phyloP scores from a whole-genome alignment of 1,140 invertebrate species.

The Pseudomyrmex flavicornis region DNA sequence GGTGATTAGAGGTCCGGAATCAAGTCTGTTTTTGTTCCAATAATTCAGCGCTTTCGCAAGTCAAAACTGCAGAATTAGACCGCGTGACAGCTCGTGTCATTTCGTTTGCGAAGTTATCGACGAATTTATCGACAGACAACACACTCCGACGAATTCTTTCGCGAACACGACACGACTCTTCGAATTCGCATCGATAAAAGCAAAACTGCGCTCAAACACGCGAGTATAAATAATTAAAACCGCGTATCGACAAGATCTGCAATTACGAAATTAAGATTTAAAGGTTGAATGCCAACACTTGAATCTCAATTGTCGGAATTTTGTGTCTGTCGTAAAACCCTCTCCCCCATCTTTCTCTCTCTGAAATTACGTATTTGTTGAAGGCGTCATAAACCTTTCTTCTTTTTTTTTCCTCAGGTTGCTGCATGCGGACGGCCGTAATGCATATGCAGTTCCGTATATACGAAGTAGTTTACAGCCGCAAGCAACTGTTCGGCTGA shows the following conservation, averaged over 20 bases:
- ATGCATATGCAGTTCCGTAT: constrained; percentile 13
- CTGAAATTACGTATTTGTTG: neutral
- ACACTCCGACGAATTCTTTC: neutral
- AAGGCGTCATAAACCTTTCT: neutral
- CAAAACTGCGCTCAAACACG: constrained; percentile 1
- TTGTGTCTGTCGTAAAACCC: neutral
- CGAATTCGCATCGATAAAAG: constrained; percentile 25
- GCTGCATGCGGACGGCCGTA: neutral
- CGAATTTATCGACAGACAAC: constrained; percentile 32
- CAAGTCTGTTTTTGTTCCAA: constrained; percentile 7
- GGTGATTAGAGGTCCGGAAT: neutral
- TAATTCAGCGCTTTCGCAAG: constrained; percentile 24
- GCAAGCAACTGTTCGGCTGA: neutral
- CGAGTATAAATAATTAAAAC: constrained; percentile 17
- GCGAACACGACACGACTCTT: neutral
- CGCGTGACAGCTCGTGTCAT: neutral
- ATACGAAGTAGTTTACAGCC: neutral
- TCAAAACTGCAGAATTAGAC: constrained; percentile 7
- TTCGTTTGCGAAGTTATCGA: constrained; percentile 30
- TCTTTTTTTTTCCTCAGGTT: constrained; percentile 4
- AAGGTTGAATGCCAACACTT: neutral
- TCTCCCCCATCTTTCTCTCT: too few species aligned
- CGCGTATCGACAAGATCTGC: neutral
- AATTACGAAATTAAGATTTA: neutral
- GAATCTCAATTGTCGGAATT: neutral